Percentiles rank a stretch among this genome's conserved stretches.
phyloP scores from a whole-genome alignment of 2,797 vertebrate species.

The Crax fasciolata region DNA sequence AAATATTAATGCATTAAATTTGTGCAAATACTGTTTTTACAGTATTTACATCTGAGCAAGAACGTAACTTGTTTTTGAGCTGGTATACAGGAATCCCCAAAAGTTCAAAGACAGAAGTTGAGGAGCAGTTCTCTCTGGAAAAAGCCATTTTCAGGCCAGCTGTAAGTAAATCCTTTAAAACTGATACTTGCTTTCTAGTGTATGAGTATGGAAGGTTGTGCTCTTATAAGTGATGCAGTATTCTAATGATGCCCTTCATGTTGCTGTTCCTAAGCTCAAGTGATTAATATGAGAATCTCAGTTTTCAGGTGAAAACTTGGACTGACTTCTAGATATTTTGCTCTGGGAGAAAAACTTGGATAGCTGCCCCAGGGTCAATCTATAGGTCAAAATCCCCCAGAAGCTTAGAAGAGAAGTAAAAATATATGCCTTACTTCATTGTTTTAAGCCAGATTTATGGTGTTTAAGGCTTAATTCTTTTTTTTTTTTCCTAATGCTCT shows the following conservation, averaged over 20 bases:
- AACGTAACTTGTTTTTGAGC: not conserved
- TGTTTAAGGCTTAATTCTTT: not conserved
- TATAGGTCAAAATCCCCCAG: not conserved
- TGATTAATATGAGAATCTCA: not conserved
- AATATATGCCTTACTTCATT: not conserved
- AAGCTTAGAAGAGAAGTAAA: not conserved
- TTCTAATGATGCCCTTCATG: not conserved
- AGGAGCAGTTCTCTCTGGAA: not conserved
- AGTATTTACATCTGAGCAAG: not conserved
- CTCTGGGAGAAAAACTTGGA: not conserved
- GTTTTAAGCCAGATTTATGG: not conserved
- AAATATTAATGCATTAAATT: not conserved
- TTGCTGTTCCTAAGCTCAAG: not conserved
- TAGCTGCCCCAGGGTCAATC: not conserved
- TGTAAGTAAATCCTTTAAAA: not conserved
- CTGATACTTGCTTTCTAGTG: not conserved
- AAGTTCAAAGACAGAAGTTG: not conserved
- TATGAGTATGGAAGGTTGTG: not conserved
- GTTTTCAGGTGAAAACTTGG: not conserved
- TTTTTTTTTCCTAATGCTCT: not conserved
- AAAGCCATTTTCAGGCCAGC: conserved; percentile 14
- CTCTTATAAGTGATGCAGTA: not conserved
- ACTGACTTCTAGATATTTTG: not conserved
- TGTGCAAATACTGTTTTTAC: not conserved
- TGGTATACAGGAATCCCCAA: not conserved